Conservation (phyloP, 2,888 invertebrate genomes). For the Diadromus collaris region DNA sequence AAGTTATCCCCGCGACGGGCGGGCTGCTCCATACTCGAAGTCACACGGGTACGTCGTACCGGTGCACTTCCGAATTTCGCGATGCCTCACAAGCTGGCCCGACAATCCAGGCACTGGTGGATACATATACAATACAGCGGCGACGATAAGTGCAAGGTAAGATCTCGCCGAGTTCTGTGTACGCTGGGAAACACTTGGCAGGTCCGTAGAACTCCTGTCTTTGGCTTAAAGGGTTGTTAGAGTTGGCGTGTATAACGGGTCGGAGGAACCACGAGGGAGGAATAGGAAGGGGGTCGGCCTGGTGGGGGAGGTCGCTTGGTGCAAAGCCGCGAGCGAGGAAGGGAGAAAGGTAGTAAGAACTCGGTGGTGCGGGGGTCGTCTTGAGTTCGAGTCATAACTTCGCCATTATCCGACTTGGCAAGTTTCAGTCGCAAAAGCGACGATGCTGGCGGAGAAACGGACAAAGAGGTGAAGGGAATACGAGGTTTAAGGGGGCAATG, state of each 20-base stretch:
- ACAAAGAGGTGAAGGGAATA: slow-evolving; percentile 36
- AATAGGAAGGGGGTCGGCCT: slow-evolving; percentile 51
- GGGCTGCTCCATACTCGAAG: background rate
- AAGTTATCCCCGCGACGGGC: slow-evolving; percentile 30
- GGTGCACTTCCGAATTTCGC: slow-evolving; percentile 14
- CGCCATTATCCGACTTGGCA: slow-evolving; percentile 77
- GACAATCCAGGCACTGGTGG: background rate
- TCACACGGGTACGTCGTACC: slow-evolving; percentile 17
- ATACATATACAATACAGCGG: slow-evolving; percentile 5
- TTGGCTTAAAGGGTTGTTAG: slow-evolving; percentile 75
- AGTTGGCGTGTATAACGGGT: slow-evolving; percentile 67
- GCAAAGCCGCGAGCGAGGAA: slow-evolving; percentile 1
- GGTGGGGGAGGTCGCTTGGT: slow-evolving; percentile 14
- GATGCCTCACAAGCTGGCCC: slow-evolving; percentile 24
- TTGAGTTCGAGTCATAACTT: slow-evolving; percentile 74
- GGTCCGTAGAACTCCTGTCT: slow-evolving; percentile 59
- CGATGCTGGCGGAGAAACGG: slow-evolving; percentile 34
- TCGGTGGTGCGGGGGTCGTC: slow-evolving; percentile 44
- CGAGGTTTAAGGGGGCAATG: slow-evolving; percentile 50
- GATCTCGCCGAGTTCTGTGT: slow-evolving; percentile 46
- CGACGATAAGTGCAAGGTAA: slow-evolving; percentile 48
- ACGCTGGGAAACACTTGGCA: slow-evolving; percentile 59
- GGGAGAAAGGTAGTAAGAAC: slow-evolving; percentile 41
- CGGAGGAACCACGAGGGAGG: slow-evolving; percentile 34
- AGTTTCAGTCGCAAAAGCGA: slow-evolving; percentile 65